Base-by-base conservation (phyloP, 92 coral and sea anemone genomes). In the Meandrina meandrites region DNA sequence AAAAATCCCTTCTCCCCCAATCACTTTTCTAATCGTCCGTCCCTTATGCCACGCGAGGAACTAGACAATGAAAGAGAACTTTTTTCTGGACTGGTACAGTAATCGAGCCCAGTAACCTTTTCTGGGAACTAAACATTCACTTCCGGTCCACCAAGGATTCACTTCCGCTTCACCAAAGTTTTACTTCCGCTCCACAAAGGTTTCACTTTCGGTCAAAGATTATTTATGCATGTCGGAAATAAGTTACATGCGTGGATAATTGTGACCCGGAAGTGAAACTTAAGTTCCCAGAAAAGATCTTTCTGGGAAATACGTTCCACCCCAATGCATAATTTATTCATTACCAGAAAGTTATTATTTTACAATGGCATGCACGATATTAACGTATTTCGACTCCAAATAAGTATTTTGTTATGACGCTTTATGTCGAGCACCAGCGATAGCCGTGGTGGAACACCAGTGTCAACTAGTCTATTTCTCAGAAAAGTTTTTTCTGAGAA, bases 211-310 rank as follows among this genome's bases (percentile, higher is more conserved):
- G n/a, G 37, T 54, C 24, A 64, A 50, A 32, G 62, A 77, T 76
- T 48, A 51, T 48, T 13, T 48, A 0, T 48, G 53, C 53, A 12
- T 48, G 12, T 48, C 53, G 53, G n/a, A 40, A 40, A 40, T 40
- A 40, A 48, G 9, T 12, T 48, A 48, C 9, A 48, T 7, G 14
- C 53, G 9, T 12, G 53, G 53, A 30, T 53, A 77, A 47, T 27
- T 27, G 62, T n/a, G 24, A 14, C 36, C 80, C 62, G 80, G 80
- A 77, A 77, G 80, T 77, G 57, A 77, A 0, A 27, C 80, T 77
- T 27, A 17, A 48, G 80, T 77, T 77, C 56, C 80, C 64, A 45
- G 60, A 77, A 77, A 77, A 76, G 62, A 17, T 76, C 80, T 76
- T 76, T 31, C 69, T 79, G 11, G 32, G 82, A 79, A 56, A 51